Base-by-base conservation (phyloP, 2,888 invertebrate species). In the Nebria brevicollis region DNA sequence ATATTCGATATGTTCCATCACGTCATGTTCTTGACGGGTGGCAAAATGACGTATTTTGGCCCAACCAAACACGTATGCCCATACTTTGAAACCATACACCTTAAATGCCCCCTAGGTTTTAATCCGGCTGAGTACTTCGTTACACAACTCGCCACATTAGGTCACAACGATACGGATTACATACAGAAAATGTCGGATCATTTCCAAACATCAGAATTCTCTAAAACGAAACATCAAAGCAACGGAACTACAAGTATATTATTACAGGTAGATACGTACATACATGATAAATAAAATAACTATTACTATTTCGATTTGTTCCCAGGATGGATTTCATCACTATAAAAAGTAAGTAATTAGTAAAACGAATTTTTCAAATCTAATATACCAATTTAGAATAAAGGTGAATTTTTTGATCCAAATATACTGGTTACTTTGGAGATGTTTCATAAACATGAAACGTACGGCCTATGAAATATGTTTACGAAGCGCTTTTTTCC, bases 111-210 rank as follows among this genome's bases (percentile, higher is more conserved):
- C 0, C 86, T 91, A 25, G 94, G 94, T 41, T 97, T 93, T 90
- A 97, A 97, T 88, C 94, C 95, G 1, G 96, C 96, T 0, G 97
- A 97, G 87, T 96, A 95, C 88, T 96, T 94, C 88, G 93, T 97
- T 66, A 90, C 92, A 76, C 91, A 91, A 75, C 86, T 94, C 82
- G 93, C 93, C 3, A 34, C 34, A 34, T 34, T 34, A 34, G 34
- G 34, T 1, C 1, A 34, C 34, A 87, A 88, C n/a, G 91, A 92
- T 85, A 87, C 86, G 0, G 89, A 90, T 81, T 90, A 90, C 85
- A 86, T 88, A 25, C 72, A 77, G 74, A 79, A 81, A 78, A 91
- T 93, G 64, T 92, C 92, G 84, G 91, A 92, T 78, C 90, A 91
- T 82, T 93, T 91, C 86, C 89, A 91, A 77, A 86, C 90, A 15